These are phyloP conservation scores for Orthosia incerta DNA, from an alignment of 2,888 invertebrate genomes.

Conservation along the genomic window DNA sequence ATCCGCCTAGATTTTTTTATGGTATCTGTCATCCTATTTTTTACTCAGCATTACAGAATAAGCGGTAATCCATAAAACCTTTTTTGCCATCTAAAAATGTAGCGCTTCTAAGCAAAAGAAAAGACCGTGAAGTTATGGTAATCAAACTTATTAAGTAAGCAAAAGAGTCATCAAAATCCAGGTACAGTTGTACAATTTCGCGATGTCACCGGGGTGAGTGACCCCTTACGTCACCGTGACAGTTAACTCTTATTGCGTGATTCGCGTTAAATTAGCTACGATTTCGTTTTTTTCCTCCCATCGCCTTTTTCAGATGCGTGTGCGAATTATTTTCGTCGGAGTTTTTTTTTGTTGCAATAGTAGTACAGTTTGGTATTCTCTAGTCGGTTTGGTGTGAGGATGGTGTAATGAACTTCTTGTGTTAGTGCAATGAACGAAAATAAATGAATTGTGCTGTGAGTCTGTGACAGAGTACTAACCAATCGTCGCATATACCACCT, in stretches of 20 bases:
- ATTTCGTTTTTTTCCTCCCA: slow-evolving; percentile 62
- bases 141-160: slow-evolving; percentile 58
- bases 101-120: slow-evolving; percentile 14
- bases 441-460: background rate
- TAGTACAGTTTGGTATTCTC: slow-evolving; percentile 37
- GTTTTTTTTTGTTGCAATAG: slow-evolving; percentile 29
- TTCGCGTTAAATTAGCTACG: slow-evolving; percentile 61
- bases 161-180: slow-evolving; percentile 47
- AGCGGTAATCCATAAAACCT: slow-evolving; percentile 13
- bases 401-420: slow-evolving; percentile 32
- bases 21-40: background rate
- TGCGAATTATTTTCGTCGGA: slow-evolving; percentile 37
- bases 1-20: background rate
- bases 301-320: slow-evolving; percentile 59
- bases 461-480: background rate
- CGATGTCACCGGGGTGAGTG: slow-evolving; percentile 63
- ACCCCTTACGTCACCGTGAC: slow-evolving; percentile 61
- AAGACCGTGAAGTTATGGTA: slow-evolving; percentile 50
- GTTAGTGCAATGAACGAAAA: slow-evolving; percentile 19
- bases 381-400: slow-evolving; percentile 23
- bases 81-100: slow-evolving; percentile 16
- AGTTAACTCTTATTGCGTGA: slow-evolving; percentile 66
- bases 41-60: slow-evolving; percentile 13
- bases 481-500: background rate
- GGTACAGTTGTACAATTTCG: slow-evolving; percentile 47